These are phyloP conservation scores for Benthosema pterotum DNA, from an alignment of 2,797 vertebrate genomes.

Conservation along the genomic window DNA sequence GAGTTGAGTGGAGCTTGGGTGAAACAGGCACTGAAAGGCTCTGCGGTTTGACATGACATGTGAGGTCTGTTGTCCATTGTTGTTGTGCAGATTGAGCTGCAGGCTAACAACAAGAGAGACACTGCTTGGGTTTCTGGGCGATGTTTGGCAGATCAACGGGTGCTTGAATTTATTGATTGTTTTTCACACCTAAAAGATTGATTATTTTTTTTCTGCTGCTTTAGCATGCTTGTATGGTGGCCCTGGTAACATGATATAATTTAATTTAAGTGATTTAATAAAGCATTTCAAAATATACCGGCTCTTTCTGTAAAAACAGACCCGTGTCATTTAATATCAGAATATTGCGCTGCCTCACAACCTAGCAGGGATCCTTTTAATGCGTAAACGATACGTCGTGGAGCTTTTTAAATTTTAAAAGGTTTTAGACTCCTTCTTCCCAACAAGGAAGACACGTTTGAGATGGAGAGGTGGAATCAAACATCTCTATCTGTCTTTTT, in stretches of 20 bases:
- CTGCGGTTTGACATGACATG: constrained; percentile 67
- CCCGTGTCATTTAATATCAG: neutral
- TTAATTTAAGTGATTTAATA: too few species aligned
- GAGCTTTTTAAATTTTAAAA: too few species aligned
- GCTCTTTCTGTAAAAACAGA: neutral
- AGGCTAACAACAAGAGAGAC: constrained; percentile 48
- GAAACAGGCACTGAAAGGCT: constrained; percentile 54
- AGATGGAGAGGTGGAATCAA: constrained; percentile 27
- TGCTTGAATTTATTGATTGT: constrained; percentile 11
- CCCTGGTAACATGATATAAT: neutral
- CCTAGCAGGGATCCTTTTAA: neutral
- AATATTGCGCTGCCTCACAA: neutral
- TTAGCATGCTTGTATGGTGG: neutral
- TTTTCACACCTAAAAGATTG: constrained; percentile 5
- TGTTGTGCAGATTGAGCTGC: constrained; percentile 50
- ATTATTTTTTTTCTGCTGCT: constrained; percentile 7
- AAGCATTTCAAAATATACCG: neutral
- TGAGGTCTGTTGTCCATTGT: constrained; percentile 61
- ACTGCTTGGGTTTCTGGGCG: constrained; percentile 42
- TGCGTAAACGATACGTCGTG: constrained; percentile 15
- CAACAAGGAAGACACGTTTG: neutral
- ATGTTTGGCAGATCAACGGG: constrained; percentile 20
- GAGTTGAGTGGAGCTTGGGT: constrained; percentile 34
- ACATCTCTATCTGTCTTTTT: constrained; percentile 45
- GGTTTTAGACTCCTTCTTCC: too few species aligned